Base-by-base conservation (phyloP, 2,797 vertebrate genomes). In the Avahi laniger region DNA sequence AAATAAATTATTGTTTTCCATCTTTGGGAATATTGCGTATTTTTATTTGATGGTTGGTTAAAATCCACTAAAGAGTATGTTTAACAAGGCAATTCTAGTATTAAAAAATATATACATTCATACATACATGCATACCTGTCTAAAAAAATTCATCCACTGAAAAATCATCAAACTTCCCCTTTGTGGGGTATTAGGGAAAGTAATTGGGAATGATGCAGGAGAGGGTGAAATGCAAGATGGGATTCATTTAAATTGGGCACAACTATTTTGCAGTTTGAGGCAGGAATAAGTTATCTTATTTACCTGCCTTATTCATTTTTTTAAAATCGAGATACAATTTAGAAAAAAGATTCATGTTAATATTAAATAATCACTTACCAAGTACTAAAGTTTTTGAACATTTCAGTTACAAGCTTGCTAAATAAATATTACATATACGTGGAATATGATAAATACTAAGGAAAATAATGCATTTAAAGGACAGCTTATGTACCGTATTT, bases 1-100 rank as follows among this genome's bases (percentile, higher is more conserved):
- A 92, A 97, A 97, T 98, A 98, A 98, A 98, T 97, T 97, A 97
- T 96, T 97, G 81, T 95, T 97, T 97, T 96, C 93, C 93, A 97
- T 7, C 30, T 95, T 61, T 57, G 69, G 38, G 33, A 10, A 38
- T 75, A 38, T 33, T 78, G 69, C 59, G 28, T 78, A n/a, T 92
- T 67, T 63, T 93, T 93, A 54, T 79, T 93, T 75, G 28, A 54
- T 33, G 8, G 2, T 35, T 92, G 13, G 20, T 54, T 92, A 75
- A 59, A 69, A 65, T 70, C 14, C 50, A 48, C 52, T 75, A 70
- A 50, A 72, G 54, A 52, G 9, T 26, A n/a, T 41, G 28, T 41
- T 85, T 87, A 52, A n/a, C 2, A 52, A 38, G n/a, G 2, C 7
- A 59, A 12, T 59, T 61, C 26, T 33, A 79, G 35, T n/a, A 57